phyloP scores from a whole-genome alignment of 2,797 vertebrate species.

The Silurus aristotelis region DNA sequence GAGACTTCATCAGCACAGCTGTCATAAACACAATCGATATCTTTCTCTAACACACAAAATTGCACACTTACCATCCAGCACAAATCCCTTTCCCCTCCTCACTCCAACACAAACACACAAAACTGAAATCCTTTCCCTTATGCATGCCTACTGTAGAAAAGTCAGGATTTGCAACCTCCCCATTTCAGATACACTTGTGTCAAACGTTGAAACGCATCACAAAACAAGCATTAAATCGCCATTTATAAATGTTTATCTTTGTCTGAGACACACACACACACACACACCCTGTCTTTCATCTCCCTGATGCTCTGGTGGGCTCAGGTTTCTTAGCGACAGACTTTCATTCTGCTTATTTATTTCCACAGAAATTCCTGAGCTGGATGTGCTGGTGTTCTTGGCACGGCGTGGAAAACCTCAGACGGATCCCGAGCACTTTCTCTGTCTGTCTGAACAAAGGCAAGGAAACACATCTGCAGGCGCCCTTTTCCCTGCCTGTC shows the following conservation, averaged over 20 bases:
- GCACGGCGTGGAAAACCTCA: conserved; percentile 44
- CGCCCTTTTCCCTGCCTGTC: conserved; percentile 37
- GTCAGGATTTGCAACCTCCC: background rate
- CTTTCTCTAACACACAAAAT: conserved; percentile 27
- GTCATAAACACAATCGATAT: conserved; percentile 47
- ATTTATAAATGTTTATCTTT: conserved; percentile 36
- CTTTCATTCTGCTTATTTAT: conserved; percentile 46
- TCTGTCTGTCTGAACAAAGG: conserved; percentile 46
- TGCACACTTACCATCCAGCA: conserved; percentile 31
- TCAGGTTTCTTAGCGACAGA: conserved; percentile 44
- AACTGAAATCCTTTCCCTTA: conserved; percentile 14
- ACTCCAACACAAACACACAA: conserved; percentile 19
- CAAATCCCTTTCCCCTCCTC: conserved; percentile 1
- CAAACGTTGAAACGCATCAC: background rate
- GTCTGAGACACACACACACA: conserved; percentile 16
- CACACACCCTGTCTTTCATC: conserved; percentile 26
- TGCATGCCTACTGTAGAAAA: conserved; percentile 1
- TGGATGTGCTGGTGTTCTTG: conserved; percentile 47
- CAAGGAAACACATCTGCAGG: conserved; percentile 46
- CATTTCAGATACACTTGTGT: background rate
- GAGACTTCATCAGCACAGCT: conserved; percentile 45
- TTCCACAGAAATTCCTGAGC: conserved; percentile 49
- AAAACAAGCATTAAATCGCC: conserved; percentile 6
- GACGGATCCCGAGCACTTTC: conserved; percentile 46
- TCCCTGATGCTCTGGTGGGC: conserved; percentile 24